Evolutionary conservation across 2,888 invertebrate genomes (phyloP), one percentile per base, ranked within the genome.

Genomic region (Lissonota sp.): DNA sequence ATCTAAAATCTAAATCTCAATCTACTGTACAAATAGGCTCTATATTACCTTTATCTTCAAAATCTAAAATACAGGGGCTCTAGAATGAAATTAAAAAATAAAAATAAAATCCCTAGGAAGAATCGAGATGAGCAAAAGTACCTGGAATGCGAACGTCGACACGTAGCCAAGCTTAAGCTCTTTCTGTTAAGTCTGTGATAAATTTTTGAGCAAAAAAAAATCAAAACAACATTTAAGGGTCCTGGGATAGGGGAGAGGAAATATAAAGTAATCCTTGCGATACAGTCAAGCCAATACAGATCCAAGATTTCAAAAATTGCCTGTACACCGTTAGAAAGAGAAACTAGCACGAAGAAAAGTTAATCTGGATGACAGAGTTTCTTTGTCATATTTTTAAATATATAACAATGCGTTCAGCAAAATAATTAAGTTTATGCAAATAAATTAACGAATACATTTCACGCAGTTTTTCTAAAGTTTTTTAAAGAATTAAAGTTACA

Each of bases 131-230:
- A 82, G 86, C 85, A 87, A 88, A 88, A 89, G 88, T 90, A 91
- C 90, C 90, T 91, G 89, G 83, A 86, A 83, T 86, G 85, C 83
- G 88, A 85, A 72, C 46, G 81, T 87, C 85, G 88, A 87, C 84
- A 87, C 83, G 86, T 84, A 86, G 86, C 85, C 84, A 86, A 84
- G 88, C 86, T 87, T 71, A 88, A 87, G 83, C 82, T 81, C 73
- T 69, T 70, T 63, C 46, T 85, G 72, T 80, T 74, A 72, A 84
- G 82, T 83, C 82, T 83, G 55, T 78, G 40, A 70, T 40, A 67
- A 67, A 58, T 58, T 64, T 53, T 58, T 66, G 14, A 62, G 40
- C 51, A 44, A 39, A 39, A 60, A 72, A 75, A 53, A 60, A 71
- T 71, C 14, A 79, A 66, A 75, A 66, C 70, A 57, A 75, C 53